phyloP scores from a whole-genome alignment of 2,888 invertebrate species.

The Chaetogeoica ovagalla region DNA sequence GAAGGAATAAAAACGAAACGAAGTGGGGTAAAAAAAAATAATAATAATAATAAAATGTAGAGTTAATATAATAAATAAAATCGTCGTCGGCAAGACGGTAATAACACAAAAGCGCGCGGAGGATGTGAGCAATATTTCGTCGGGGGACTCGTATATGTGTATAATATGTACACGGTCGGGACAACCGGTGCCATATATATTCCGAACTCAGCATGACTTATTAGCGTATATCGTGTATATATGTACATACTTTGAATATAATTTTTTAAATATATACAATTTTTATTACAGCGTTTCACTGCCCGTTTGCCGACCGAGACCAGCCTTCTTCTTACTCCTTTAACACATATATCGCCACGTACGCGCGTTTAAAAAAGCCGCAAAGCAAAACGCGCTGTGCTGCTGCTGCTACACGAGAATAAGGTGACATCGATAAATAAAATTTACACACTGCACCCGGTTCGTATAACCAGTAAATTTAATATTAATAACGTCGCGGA shows the following conservation, averaged over 20 bases:
- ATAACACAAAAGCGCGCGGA: slow-evolving; percentile 43
- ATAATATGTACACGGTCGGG: not conserved
- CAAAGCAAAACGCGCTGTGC: slow-evolving; percentile 33
- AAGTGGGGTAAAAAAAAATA: slow-evolving; percentile 10
- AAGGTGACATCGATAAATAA: slow-evolving; percentile 52
- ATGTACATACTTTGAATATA: slow-evolving; percentile 38
- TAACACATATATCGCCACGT: not conserved
- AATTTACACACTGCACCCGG: slow-evolving; percentile 46
- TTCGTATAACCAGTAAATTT: slow-evolving; percentile 47
- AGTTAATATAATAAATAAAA: slow-evolving; percentile 41
- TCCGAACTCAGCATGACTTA: slow-evolving; percentile 52
- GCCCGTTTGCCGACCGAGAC: too few relatives aligned
- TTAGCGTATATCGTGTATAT: slow-evolving; percentile 28
- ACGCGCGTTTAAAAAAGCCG: slow-evolving; percentile 24
- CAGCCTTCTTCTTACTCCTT: too few relatives aligned
- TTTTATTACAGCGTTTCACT: slow-evolving; percentile 45
- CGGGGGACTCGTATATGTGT: slow-evolving; percentile 38
- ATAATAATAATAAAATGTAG: not conserved
- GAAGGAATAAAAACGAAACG: not conserved
- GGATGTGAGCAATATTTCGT: slow-evolving; percentile 53
- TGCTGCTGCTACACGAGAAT: not conserved
- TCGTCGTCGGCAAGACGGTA: slow-evolving; percentile 47
- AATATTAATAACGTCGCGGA: slow-evolving; percentile 52
- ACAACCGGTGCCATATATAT: slow-evolving; percentile 52
- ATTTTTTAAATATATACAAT: slow-evolving; percentile 50